phyloP scores from a whole-genome alignment of 2,888 invertebrate genomes.

The Poecilus cupreus region DNA sequence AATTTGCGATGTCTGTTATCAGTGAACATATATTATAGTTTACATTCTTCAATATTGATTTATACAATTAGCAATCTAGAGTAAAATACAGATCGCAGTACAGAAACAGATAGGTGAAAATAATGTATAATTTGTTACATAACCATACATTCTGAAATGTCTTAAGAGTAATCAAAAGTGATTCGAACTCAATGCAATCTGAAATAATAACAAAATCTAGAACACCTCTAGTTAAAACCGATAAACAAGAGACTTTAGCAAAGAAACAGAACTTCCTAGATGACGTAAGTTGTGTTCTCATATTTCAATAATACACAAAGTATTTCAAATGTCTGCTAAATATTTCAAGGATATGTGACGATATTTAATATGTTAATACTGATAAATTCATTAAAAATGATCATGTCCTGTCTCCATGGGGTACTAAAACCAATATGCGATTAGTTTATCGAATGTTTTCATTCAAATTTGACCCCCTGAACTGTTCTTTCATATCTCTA shows the following conservation, averaged over 20 bases:
- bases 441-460: slow-evolving; percentile 33
- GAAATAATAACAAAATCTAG: slow-evolving; percentile 32
- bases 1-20: neutral
- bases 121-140: slow-evolving; percentile 15
- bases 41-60: neutral
- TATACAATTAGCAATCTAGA: no score
- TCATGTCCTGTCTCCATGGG: slow-evolving; percentile 49
- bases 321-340: neutral
- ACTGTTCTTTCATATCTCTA: slow-evolving; percentile 15
- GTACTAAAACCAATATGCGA: slow-evolving; percentile 28
- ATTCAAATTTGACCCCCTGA: slow-evolving; percentile 39
- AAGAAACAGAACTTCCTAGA: slow-evolving; percentile 46
- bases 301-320: neutral
- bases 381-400: slow-evolving; percentile 7
- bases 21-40: neutral
- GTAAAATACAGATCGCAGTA: neutral
- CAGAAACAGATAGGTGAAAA: neutral
- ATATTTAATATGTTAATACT: slow-evolving; percentile 12
- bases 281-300: slow-evolving; percentile 45
- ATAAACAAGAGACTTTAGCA: neutral
- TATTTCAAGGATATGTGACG: slow-evolving; percentile 39
- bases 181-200: slow-evolving; percentile 39
- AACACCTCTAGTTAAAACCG: slow-evolving; percentile 37
- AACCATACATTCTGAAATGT: slow-evolving; percentile 29
- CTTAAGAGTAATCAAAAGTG: no score